A percentile compares a stretch with the other conserved stretches of the same genome.
phyloP scores from a whole-genome alignment of 2,888 invertebrate species.

The Esperia sulphurella region DNA sequence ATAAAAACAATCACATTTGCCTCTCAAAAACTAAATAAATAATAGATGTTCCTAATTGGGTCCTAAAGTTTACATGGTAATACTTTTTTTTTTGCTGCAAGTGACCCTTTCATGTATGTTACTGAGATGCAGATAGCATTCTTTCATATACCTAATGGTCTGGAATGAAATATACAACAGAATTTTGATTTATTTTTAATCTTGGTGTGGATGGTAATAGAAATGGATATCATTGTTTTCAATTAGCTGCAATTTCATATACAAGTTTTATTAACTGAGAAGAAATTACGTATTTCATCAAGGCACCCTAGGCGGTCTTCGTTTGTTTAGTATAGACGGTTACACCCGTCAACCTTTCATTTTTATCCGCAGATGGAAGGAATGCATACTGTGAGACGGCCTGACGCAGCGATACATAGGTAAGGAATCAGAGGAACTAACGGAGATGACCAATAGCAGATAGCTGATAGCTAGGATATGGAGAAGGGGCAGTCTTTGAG shows the following conservation, averaged over 20 bases:
- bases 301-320: conserved; percentile 16
- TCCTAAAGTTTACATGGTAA: too few relatives aligned
- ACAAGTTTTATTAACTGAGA: too few relatives aligned
- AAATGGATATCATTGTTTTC: background rate
- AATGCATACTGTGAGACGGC: conserved; percentile 48
- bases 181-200: background rate
- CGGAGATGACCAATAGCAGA: background rate
- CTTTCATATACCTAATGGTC: too few relatives aligned
- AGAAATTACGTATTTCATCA: background rate
- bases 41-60: too few relatives aligned
- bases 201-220: background rate
- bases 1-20: too few relatives aligned
- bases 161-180: too few relatives aligned
- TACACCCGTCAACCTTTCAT: conserved; percentile 75
- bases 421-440: conserved; percentile 40
- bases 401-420: conserved; percentile 50
- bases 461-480: background rate
- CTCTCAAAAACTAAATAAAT: too few relatives aligned
- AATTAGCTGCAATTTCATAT: too few relatives aligned
- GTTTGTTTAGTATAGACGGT: conserved; percentile 65
- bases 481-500: background rate
- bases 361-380: conserved; percentile 73
- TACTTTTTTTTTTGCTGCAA: too few relatives aligned
- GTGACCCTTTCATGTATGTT: too few relatives aligned
- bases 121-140: too few relatives aligned